phyloP scores from a whole-genome alignment of 2,113 vertebrate genomes.

The Myanophis thanlyinensis region DNA sequence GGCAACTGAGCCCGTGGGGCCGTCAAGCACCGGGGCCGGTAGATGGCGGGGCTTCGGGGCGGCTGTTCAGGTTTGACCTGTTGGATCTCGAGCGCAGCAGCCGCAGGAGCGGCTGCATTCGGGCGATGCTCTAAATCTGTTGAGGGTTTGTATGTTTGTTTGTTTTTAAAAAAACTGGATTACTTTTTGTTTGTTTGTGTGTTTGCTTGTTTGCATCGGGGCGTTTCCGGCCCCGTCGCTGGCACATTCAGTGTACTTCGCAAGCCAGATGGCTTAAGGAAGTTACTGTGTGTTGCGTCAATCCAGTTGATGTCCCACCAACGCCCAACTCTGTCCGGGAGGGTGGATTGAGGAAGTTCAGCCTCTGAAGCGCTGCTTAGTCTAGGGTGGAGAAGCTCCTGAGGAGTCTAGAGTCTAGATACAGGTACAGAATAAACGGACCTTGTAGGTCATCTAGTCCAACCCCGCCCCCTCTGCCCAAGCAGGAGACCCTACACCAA shows the following conservation, averaged over 20 bases:
- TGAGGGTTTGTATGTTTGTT: not conserved
- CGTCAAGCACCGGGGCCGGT: not conserved
- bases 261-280: not conserved
- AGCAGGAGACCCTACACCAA: too few species aligned
- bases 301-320: not conserved
- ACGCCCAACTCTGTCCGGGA: not conserved
- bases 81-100: not conserved
- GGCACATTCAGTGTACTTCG: not conserved
- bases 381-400: not conserved
- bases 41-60: not conserved
- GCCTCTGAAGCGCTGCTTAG: not conserved
- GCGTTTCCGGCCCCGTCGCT: not conserved
- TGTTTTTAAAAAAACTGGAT: not conserved
- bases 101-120: not conserved
- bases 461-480: too few species aligned
- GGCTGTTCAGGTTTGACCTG: not conserved
- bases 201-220: not conserved
- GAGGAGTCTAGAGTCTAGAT: too few species aligned
- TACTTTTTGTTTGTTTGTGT: fast-evolving
- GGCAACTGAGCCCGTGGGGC: not conserved
- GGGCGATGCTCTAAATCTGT: not conserved
- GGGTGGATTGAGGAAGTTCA: not conserved
- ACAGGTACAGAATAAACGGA: too few species aligned
- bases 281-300: not conserved
- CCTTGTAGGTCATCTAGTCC: too few species aligned